Percentiles rank a stretch among this genome's conserved stretches.
Conservation (phyloP, 2,888 invertebrate genomes). For the Lasioglossum vierecki region DNA sequence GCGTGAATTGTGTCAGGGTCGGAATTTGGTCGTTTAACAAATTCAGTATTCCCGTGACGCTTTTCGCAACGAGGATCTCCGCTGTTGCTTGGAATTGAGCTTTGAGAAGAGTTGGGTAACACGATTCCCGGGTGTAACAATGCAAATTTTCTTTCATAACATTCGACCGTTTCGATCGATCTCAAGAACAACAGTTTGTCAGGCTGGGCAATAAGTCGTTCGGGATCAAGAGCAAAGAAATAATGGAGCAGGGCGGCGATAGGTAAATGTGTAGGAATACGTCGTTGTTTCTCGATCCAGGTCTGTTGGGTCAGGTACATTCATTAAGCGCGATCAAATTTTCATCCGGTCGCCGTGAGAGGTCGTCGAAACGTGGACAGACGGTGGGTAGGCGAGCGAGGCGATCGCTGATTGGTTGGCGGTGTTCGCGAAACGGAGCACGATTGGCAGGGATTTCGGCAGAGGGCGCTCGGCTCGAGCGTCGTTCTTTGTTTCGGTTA, state of each 20-base stretch:
- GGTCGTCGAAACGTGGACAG: constrained; percentile 48
- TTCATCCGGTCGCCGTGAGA: constrained; percentile 61
- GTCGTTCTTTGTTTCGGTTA: constrained; percentile 82
- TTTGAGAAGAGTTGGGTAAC: neutral
- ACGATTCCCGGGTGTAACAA: neutral
- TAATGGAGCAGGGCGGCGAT: neutral
- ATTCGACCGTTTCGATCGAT: neutral
- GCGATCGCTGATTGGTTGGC: constrained; percentile 53
- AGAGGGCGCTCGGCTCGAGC: constrained; percentile 76
- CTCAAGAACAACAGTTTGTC: neutral
- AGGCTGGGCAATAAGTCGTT: neutral
- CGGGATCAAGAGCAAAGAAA: neutral
- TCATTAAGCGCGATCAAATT: constrained; percentile 44
- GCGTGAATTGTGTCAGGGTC: constrained; percentile 70
- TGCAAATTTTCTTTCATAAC: neutral
- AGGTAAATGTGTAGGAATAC: neutral
- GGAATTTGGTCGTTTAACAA: constrained; percentile 68
- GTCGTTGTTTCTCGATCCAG: neutral
- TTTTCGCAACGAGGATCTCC: constrained; percentile 28
- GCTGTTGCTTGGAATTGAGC: neutral
- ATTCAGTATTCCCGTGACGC: constrained; percentile 25
- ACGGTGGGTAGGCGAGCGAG: constrained; percentile 20
- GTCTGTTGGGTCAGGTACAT: constrained; percentile 22
- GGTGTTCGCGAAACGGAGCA: constrained; percentile 29
- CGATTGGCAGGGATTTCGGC: constrained; percentile 51